Percentiles rank a stretch among this genome's conserved stretches.
Evolutionary conservation across 2,797 vertebrate species (phyloP).

Genomic region (Crenuchus spilurus): DNA sequence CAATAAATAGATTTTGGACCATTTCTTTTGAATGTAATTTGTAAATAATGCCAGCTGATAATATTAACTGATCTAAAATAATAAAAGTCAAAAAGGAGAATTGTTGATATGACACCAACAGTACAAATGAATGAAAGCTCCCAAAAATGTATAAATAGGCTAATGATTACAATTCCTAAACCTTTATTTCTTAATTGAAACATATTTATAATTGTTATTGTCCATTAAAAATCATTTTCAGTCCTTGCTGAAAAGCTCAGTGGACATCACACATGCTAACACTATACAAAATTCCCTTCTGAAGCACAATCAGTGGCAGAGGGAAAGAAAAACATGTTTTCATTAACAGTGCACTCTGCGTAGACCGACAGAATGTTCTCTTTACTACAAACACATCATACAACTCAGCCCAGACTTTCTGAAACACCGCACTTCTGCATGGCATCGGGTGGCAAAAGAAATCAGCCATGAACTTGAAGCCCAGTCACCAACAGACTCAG

Average conservation of each 20-base stretch:
- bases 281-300: constrained; percentile 5
- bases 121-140: background rate
- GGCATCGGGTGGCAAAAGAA: background rate
- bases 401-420: background rate
- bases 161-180: background rate
- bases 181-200: background rate
- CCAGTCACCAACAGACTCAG: background rate
- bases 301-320: background rate
- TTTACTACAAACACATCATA: constrained; percentile 1
- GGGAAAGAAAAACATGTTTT: constrained; percentile 28
- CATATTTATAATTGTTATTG: background rate
- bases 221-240: background rate
- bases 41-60: no score
- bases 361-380: background rate
- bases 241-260: background rate
- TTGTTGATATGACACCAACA: no score
- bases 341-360: constrained; percentile 19
- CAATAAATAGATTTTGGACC: no score
- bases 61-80: no score
- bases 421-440: background rate
- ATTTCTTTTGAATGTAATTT: no score
- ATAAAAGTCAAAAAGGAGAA: no score
- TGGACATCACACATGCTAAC: constrained; percentile 11
- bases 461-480: background rate
- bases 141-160: background rate